Conservation (phyloP, 2,113 vertebrate genomes). For the Paradoxurus hermaphroditus region DNA sequence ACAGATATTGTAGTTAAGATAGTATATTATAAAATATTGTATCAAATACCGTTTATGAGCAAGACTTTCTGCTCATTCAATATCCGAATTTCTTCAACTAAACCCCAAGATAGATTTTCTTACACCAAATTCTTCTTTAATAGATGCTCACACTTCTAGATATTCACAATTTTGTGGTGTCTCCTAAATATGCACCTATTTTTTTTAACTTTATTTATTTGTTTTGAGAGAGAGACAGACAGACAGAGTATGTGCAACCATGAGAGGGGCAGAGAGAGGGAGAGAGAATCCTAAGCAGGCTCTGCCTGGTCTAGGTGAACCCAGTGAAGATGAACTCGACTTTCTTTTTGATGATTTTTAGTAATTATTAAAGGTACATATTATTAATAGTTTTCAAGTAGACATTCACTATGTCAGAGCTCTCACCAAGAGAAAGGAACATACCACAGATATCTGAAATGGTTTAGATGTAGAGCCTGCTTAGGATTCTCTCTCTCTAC, state of each 20-base stretch:
- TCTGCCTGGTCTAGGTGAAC: no score
- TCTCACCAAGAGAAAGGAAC: neutral
- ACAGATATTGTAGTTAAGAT: neutral
- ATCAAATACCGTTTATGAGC: no score
- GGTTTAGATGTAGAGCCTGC: neutral
- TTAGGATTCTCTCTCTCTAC: no score
- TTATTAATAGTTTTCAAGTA: neutral
- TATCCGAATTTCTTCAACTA: neutral
- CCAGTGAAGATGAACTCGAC: no score
- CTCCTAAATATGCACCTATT: neutral
- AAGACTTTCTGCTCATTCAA: neutral
- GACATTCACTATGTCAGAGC: neutral
- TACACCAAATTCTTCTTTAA: neutral
- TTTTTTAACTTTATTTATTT: neutral
- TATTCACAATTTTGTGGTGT: neutral
- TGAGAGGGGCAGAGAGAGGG: no score
- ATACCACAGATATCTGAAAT: no score
- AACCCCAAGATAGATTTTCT: neutral
- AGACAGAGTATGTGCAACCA: no score
- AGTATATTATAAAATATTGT: no score
- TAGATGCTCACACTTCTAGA: neutral
- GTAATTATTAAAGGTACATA: neutral
- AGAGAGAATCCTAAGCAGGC: no score
- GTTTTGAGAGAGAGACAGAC: no score
- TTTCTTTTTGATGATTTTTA: neutral